A percentile compares a stretch with the other conserved stretches of the same genome.
phyloP scores from a whole-genome alignment of 1,140 invertebrate species.

The Atta colombica region DNA sequence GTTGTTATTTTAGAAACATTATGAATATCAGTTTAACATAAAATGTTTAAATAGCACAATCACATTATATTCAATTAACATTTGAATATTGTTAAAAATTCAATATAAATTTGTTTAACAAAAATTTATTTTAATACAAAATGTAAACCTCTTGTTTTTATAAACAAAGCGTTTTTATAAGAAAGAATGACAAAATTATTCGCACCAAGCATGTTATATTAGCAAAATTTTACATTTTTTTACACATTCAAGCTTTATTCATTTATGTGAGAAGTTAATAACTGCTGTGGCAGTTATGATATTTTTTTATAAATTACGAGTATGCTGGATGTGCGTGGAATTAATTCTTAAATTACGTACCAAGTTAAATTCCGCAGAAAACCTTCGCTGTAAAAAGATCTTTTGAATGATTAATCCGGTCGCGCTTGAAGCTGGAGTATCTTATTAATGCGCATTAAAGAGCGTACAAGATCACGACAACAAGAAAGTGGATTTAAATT shows the following conservation, averaged over 20 bases:
- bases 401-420: constrained; percentile 49
- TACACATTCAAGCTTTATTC: neutral
- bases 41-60: no score
- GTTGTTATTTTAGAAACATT: no score
- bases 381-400: constrained; percentile 38
- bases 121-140: no score
- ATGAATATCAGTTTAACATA: no score
- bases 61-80: no score
- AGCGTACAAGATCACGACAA: neutral
- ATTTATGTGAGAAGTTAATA: constrained; percentile 26
- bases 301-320: constrained; percentile 17
- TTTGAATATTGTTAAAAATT: no score
- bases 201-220: neutral
- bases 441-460: constrained; percentile 49
- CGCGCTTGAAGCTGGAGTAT: constrained; percentile 23
- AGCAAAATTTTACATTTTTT: neutral
- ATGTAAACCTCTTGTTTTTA: no score
- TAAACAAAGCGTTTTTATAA: neutral
- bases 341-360: constrained; percentile 44
- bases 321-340: constrained; percentile 22
- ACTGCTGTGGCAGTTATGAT: constrained; percentile 19
- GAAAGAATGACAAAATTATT: neutral
- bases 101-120: no score
- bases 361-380: constrained; percentile 19
- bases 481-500: constrained; percentile 41